phyloP scores from a whole-genome alignment of 1,140 invertebrate species.

The Potamilus streckersoni region DNA sequence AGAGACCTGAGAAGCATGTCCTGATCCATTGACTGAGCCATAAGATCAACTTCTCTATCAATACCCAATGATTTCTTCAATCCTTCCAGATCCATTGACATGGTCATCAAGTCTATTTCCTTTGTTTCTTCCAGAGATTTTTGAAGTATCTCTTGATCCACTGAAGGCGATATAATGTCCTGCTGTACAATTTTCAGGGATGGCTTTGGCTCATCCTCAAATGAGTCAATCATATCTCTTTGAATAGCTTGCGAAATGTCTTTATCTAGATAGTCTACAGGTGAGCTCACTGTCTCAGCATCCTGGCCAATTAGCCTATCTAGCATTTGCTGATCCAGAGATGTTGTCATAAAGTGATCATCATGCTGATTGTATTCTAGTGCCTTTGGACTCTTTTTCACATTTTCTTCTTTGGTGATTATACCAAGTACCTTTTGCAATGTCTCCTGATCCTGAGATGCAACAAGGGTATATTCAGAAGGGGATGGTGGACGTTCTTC shows the following conservation, averaged over 20 bases:
- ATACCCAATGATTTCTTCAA: constrained; percentile 12
- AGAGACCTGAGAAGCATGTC: constrained; percentile 21
- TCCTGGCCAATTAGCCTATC: no score
- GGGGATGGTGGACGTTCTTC: constrained; percentile 61
- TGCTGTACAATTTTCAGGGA: neutral
- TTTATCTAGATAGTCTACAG: no score
- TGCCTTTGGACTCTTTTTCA: no score
- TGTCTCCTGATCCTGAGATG: constrained; percentile 60
- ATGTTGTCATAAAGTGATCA: no score
- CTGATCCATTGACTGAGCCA: constrained; percentile 27
- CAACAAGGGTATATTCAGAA: constrained; percentile 62
- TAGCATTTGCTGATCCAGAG: no score
- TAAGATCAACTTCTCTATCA: constrained; percentile 7
- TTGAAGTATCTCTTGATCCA: constrained; percentile 24
- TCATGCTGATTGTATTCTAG: no score
- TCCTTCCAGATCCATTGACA: constrained; percentile 26
- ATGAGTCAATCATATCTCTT: no score
- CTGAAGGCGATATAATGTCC: constrained; percentile 21
- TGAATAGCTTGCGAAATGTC: no score
- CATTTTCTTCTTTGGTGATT: no score
- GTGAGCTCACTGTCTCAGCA: no score
- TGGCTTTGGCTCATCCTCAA: no score
- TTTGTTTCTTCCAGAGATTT: constrained; percentile 18
- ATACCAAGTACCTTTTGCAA: constrained; percentile 12
- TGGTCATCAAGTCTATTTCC: constrained; percentile 10